These are phyloP conservation scores for Bombus picipes DNA, from an alignment of 1,140 invertebrate genomes.

Conservation along the genomic window DNA sequence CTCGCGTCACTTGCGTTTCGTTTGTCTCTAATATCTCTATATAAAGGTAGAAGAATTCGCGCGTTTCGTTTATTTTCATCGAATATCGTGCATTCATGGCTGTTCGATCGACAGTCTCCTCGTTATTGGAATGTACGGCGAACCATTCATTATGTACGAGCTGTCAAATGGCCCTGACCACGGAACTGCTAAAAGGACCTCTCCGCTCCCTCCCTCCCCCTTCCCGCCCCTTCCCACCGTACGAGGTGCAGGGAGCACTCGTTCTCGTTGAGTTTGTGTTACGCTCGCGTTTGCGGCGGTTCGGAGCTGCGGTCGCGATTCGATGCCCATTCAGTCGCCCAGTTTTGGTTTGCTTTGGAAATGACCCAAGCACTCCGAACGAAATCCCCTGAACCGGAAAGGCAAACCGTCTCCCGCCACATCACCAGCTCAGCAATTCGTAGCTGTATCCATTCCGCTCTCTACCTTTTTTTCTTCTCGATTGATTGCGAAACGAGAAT, in stretches of 20 bases:
- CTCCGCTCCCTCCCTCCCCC: too few species aligned
- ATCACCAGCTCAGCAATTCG: constrained; percentile 56
- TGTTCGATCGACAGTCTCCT: constrained; percentile 52
- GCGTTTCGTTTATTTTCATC: constrained; percentile 33
- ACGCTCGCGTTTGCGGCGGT: constrained; percentile 70
- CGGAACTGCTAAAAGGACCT: constrained; percentile 73
- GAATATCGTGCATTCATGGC: constrained; percentile 24
- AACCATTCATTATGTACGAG: constrained; percentile 72
- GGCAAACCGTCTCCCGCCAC: constrained; percentile 69
- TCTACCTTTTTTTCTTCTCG: constrained; percentile 10
- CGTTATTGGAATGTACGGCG: constrained; percentile 48
- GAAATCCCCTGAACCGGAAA: constrained; percentile 73
- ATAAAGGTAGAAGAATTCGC: constrained; percentile 13
- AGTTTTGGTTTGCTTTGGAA: constrained; percentile 79
- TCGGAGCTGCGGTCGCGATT: constrained; percentile 75
- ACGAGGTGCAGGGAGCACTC: constrained; percentile 50
- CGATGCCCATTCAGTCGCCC: constrained; percentile 76
- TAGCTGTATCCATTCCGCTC: constrained; percentile 42
- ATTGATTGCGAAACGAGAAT: constrained; percentile 47
- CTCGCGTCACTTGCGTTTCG: background rate
- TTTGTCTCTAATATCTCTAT: background rate
- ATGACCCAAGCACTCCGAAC: constrained; percentile 76
- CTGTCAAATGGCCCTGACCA: constrained; percentile 74
- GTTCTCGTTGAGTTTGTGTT: constrained; percentile 72
- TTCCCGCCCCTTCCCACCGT: background rate